Base-by-base conservation (phyloP, 2,113 vertebrate species). In the Motacilla tschutschensis region DNA sequence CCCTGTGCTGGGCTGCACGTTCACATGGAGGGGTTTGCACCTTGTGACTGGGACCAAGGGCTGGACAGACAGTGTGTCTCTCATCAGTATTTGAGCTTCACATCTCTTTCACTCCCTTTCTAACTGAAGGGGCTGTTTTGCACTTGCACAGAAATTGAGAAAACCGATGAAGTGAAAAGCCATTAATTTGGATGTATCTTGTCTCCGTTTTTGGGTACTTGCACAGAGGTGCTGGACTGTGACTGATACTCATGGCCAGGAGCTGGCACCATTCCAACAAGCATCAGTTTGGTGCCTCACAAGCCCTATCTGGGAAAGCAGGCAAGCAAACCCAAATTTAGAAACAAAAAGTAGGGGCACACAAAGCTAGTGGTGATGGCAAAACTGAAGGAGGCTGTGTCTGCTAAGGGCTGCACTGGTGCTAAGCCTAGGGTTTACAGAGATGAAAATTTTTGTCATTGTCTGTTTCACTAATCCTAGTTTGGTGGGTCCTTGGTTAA, bases 1-100 rank as follows among this genome's bases (percentile, higher is more conserved):
- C 40, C 66, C 50, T 12, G n/a, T 1, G 1, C 62, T 71, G 50
- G 33, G 53, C 58, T 71, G 41, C 21, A 7, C 5, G 1, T 65
- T 35, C 67, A 5, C 1, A 0, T 8, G 13, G 29, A 2, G 8
- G 6, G 38, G 3, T 4, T 67, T 41, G 60, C 38, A 47, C 66
- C 58, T 40, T 38, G 19, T 65, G 40, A 48, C 33, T 14, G 31
- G 29, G 41, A 36, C 41, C 1, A 5, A 80, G 55, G 29, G 0
- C 12, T 38, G 47, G 19, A 44, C 26, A 77, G 17, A 74, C 19
- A 64, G 35, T 3, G 1, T 22, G 16, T 40, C 8, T 26, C 31
- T 67, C 35, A n/a, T n/a, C 12, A 10, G 12, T 22, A 33, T 57
- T 67, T 38, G 46, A 79, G 51, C 76, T 31, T 89, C 48, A 14